Conservation (phyloP, 2,888 invertebrate species). For the Standfussiana lucernea region DNA sequence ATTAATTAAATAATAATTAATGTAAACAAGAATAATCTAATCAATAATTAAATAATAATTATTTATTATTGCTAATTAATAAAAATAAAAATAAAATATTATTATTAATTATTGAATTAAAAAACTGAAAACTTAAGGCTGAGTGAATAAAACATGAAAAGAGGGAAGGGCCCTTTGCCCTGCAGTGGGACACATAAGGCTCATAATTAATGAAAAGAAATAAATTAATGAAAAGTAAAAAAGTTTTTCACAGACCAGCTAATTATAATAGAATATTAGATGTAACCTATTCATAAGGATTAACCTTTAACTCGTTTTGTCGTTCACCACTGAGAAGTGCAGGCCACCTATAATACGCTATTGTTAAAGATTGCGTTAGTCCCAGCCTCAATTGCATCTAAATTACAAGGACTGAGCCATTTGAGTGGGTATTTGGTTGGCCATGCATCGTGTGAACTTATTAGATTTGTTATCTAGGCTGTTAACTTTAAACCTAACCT, state of each 20-base stretch:
- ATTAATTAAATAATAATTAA: too few species aligned
- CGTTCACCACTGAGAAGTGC: slow-evolving; percentile 44
- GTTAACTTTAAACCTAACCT: background rate
- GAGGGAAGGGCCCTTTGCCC: too few species aligned
- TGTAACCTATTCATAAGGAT: slow-evolving; percentile 26
- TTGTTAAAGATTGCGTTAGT: slow-evolving; percentile 60
- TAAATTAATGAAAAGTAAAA: too few species aligned
- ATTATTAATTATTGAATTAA: too few species aligned
- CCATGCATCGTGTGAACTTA: slow-evolving; percentile 19
- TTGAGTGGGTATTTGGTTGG: slow-evolving; percentile 31
- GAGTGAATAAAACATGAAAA: background rate
- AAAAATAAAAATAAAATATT: background rate
- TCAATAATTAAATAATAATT: too few species aligned
- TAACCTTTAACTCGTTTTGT: slow-evolving; percentile 52
- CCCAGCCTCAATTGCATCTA: slow-evolving; percentile 27
- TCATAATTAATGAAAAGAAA: too few species aligned
- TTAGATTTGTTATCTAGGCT: background rate
- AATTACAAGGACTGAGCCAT: slow-evolving; percentile 35
- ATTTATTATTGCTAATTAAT: too few species aligned
- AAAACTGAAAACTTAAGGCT: background rate
- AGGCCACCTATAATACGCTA: slow-evolving; percentile 22
- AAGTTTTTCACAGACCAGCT: background rate
- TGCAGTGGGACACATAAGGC: too few species aligned
- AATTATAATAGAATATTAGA: background rate
- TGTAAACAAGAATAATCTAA: too few species aligned